A percentile compares a stretch with the other conserved stretches of the same genome.
Evolutionary conservation across 2,888 invertebrate genomes (phyloP).

Genomic region (Aspidiotus destructor): DNA sequence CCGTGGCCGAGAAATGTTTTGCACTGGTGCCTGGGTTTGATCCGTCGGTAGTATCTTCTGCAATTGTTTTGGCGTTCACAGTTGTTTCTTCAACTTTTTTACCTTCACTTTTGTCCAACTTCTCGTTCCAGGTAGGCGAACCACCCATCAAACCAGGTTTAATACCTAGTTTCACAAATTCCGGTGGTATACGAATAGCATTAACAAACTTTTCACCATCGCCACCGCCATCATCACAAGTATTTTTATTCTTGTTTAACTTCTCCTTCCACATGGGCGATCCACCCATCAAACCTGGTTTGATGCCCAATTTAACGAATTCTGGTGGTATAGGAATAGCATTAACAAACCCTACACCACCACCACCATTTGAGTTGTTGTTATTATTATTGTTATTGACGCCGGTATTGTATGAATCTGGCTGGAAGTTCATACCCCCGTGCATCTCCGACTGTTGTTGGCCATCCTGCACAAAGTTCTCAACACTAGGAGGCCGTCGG

Average conservation of each 20-base stretch:
- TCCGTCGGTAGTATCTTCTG: constrained; percentile 1
- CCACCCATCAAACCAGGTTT: constrained; percentile 30
- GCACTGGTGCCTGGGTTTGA: constrained; percentile 1
- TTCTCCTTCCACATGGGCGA: constrained; percentile 21
- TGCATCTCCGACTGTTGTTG: constrained; percentile 27
- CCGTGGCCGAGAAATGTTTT: background rate
- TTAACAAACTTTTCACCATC: constrained; percentile 17
- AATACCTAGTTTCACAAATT: constrained; percentile 23
- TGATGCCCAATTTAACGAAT: constrained; percentile 22
- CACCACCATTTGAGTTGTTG: constrained; percentile 15
- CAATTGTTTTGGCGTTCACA: background rate
- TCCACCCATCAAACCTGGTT: constrained; percentile 26
- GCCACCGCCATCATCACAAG: constrained; percentile 16
- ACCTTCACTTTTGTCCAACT: background rate
- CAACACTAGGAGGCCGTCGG: constrained; percentile 49
- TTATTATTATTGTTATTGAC: background rate
- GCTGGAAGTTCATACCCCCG: constrained; percentile 21
- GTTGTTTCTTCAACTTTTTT: background rate
- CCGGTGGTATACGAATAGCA: constrained; percentile 22
- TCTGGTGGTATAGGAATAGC: constrained; percentile 26
- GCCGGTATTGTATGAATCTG: constrained; percentile 7
- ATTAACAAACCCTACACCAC: constrained; percentile 18
- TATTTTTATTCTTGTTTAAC: background rate
- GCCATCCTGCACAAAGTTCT: constrained; percentile 40
- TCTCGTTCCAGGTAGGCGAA: constrained; percentile 21